Conservation (phyloP, 2,113 vertebrate species). For the Theristicus caerulescens region DNA sequence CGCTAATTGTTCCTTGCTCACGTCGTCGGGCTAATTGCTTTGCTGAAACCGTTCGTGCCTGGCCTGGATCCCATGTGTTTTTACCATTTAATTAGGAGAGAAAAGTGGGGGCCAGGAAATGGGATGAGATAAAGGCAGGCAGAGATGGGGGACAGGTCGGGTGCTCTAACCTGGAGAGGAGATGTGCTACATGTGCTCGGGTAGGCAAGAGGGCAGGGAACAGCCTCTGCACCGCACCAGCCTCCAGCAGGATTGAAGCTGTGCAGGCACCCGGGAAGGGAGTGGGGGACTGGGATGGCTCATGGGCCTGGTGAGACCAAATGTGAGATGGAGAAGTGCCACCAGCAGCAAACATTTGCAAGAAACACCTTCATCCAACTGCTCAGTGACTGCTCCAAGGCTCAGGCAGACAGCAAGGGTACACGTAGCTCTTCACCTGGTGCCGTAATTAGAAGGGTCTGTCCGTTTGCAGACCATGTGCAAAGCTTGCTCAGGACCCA, state of each 20-base stretch:
- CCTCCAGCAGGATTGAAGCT: background rate
- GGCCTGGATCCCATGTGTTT: constrained; percentile 55
- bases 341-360: background rate
- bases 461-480: background rate
- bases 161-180: background rate
- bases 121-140: constrained; percentile 12
- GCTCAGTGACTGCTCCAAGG: background rate
- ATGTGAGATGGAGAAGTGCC: background rate
- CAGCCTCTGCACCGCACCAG: background rate
- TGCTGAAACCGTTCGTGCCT: constrained; percentile 35
- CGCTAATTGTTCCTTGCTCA: constrained; percentile 59
- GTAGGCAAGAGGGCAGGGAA: fast-evolving
- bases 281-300: fast-evolving
- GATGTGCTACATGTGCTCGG: fast-evolving
- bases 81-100: constrained; percentile 57
- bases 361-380: background rate
- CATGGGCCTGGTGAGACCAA: background rate
- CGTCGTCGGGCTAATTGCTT: constrained; percentile 60
- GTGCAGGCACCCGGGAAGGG: background rate
- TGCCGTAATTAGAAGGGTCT: background rate
- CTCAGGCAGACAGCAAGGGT: background rate
- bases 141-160: background rate
- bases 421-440: background rate
- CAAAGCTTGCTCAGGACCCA: background rate
- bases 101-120: constrained; percentile 19